Base-by-base conservation (phyloP, 2,888 invertebrate genomes). In the Lasioglossum pauxillum region DNA sequence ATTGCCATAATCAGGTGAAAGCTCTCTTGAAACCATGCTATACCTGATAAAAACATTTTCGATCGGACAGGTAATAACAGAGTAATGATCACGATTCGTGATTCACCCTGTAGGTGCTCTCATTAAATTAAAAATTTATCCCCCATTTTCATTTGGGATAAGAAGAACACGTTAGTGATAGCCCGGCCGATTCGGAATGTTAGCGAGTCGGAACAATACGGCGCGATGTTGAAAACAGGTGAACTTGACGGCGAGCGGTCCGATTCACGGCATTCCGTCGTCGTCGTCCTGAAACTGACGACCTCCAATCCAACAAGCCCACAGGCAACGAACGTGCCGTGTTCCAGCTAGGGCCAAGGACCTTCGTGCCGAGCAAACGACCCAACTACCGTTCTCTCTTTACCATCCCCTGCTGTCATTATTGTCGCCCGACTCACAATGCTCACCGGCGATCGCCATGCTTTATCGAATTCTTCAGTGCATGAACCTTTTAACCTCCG, bases 321-420 rank as follows among this genome's bases (percentile, higher is more conserved):
- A 69, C 53, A 74, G 67, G 71, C 75, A 74, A 79, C 57, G 75
- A 75, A 89, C 73, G 73, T 49, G 49, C 87, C 83, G 89, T 86
- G 87, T 85, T 85, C 77, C 81, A 72, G 89, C 89, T 87, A 90
- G 93, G 93, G 93, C 90, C 93, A 94, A 94, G 92, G 93, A 93
- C 93, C 93, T 93, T 92, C 80, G 85, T 67, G 78, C 80, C 41
- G 84, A 83, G 85, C 77, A 88, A 89, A 85, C 84, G 83, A 85
- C 71, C 82, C 57, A 86, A 83, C 84, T 89, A 86, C 86, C 79
- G 83, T 87, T 87, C 81, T 67, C 87, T 85, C 35, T 77, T 78
- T 27, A 23, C 57, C 76, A 76, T 38, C 76, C 84, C 46, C 72
- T 7, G 44, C 74, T 64, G 76, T 79, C 81, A 73, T 85, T 84